Conservation (phyloP, 2,113 vertebrate genomes). For the human region DNA sequence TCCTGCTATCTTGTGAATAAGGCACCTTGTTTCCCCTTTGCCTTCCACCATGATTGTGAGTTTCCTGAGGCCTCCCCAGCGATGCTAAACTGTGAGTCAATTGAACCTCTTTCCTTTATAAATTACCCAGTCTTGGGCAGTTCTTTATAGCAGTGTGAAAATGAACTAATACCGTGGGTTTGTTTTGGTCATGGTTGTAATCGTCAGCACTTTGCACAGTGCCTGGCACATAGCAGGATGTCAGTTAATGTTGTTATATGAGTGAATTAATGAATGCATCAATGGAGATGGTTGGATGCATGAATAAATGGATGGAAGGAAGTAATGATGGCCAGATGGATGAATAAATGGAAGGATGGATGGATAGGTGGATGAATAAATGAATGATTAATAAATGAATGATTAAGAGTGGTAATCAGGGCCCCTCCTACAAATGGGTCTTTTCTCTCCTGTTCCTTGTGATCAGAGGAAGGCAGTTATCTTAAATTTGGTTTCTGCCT, state of each 20-base stretch:
- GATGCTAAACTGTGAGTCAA: too few species aligned
- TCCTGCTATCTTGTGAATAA: too few species aligned
- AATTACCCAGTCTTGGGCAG: too few species aligned
- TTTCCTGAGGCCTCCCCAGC: too few species aligned
- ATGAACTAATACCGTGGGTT: too few species aligned
- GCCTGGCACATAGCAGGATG: background rate
- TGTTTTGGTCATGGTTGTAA: background rate
- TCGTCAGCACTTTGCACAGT: background rate
- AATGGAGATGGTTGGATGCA: background rate
- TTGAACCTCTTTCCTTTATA: too few species aligned
- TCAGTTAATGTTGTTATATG: background rate
- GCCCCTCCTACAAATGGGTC: background rate
- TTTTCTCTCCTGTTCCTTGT: background rate
- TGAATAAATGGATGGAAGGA: background rate
- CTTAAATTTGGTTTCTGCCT: constrained; percentile 28
- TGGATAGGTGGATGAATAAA: too few species aligned
- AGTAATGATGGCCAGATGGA: background rate
- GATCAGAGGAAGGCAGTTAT: constrained; percentile 3
- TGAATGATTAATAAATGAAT: background rate
- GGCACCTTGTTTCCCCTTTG: too few species aligned
- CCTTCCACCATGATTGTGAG: too few species aligned
- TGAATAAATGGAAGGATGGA: background rate
- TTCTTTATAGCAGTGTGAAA: too few species aligned
- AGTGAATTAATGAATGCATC: background rate
- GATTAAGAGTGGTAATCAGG: background rate